Evolutionary conservation across 2,888 invertebrate genomes (phyloP).

Genomic region (Coelopa pilipes): DNA sequence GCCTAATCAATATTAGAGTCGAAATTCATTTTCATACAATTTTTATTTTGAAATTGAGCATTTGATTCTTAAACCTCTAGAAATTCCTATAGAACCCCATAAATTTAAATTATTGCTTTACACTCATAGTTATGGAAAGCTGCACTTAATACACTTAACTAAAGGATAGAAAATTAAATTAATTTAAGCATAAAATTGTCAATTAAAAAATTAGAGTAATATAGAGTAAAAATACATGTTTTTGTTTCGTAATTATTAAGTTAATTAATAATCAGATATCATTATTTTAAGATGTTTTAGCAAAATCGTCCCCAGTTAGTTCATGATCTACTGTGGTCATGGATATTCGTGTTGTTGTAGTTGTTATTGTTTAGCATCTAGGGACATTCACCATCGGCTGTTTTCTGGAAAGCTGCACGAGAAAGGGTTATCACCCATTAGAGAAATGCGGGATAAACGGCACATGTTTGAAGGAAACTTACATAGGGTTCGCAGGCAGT

Average conservation of each 20-base stretch:
- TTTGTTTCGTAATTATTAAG: background rate
- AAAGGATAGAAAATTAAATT: constrained; percentile 28
- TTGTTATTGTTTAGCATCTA: constrained; percentile 75
- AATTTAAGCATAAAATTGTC: constrained; percentile 23
- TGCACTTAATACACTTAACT: constrained; percentile 13
- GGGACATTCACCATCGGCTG: constrained; percentile 64
- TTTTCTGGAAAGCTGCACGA: constrained; percentile 63
- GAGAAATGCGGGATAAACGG: background rate
- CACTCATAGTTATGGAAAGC: constrained; percentile 29
- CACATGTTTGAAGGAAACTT: constrained; percentile 40
- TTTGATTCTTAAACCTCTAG: constrained; percentile 13
- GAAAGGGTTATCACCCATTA: constrained; percentile 28
- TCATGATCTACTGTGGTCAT: no score
- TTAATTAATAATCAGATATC: constrained; percentile 16
- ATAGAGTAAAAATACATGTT: background rate
- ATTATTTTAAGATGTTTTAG: background rate
- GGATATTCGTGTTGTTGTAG: constrained; percentile 51
- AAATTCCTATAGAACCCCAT: no score
- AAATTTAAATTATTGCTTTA: background rate
- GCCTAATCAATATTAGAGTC: background rate
- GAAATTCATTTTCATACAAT: background rate
- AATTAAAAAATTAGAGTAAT: background rate
- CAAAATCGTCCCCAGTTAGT: constrained; percentile 1
- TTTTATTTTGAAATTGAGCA: background rate
- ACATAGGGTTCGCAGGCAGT: constrained; percentile 62